Evolutionary conservation across 2,797 vertebrate genomes (phyloP).

Genomic region (Ispidina picta): DNA sequence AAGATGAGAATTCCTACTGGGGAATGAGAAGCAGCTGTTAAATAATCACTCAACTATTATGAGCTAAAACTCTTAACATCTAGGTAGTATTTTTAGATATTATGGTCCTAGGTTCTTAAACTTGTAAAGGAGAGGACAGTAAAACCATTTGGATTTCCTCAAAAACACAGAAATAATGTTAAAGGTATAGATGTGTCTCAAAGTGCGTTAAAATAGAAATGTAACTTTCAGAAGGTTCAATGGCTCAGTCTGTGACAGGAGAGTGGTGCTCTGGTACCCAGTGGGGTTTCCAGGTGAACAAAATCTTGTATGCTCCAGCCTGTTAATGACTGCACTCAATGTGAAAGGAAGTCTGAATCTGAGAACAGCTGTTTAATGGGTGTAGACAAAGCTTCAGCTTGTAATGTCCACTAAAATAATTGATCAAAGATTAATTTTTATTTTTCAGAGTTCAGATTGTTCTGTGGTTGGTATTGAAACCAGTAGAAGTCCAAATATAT

Average conservation of each 20-base stretch:
- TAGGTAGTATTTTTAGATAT: neutral
- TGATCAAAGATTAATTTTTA: neutral
- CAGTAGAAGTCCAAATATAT: neutral
- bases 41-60: neutral
- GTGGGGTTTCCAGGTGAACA: neutral
- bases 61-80: neutral
- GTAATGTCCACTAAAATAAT: neutral
- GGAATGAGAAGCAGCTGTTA: neutral
- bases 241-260: neutral
- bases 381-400: neutral
- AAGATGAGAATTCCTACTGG: neutral
- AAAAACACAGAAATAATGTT: neutral
- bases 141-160: neutral
- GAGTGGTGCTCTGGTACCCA: neutral
- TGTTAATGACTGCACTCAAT: neutral
- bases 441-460: neutral
- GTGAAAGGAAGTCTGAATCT: neutral
- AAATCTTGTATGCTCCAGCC: neutral
- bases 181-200: neutral
- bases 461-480: neutral
- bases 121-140: neutral
- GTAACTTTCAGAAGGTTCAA: neutral
- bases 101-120: neutral
- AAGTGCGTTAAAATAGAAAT: neutral
- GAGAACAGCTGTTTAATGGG: neutral